These are phyloP conservation scores for Diglossa cyanea DNA, from an alignment of 2,797 vertebrate genomes.

Conservation along the genomic window DNA sequence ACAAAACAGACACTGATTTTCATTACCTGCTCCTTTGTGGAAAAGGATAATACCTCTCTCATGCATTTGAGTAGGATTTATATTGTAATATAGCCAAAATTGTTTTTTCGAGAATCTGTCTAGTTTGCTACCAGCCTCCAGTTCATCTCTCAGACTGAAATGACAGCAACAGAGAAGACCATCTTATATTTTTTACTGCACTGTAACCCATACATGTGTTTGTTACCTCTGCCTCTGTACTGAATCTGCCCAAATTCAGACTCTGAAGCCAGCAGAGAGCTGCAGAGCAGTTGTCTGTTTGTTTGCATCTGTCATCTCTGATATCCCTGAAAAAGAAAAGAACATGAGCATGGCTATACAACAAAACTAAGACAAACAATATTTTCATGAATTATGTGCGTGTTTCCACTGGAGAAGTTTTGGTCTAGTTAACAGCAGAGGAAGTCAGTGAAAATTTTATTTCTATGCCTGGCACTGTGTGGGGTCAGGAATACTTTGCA, in stretches of 20 bases:
- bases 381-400: neutral
- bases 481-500: neutral
- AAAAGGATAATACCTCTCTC: neutral
- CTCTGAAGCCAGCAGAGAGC: neutral
- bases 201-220: neutral
- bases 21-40: neutral
- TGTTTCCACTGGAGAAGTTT: neutral
- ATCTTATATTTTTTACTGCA: neutral
- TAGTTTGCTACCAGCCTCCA: neutral
- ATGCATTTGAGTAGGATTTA: neutral
- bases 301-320: neutral
- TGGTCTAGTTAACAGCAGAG: neutral
- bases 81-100: neutral
- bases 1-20: neutral
- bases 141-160: neutral
- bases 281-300: neutral
- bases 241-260: neutral
- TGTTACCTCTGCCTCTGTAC: neutral
- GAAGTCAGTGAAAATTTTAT: neutral
- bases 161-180: neutral
- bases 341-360: neutral
- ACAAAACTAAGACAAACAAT: neutral
- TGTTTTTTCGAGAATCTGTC: neutral
- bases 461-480: neutral
- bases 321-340: neutral